Base-by-base conservation (phyloP, 2,113 vertebrate species). In the Alosa alosa region DNA sequence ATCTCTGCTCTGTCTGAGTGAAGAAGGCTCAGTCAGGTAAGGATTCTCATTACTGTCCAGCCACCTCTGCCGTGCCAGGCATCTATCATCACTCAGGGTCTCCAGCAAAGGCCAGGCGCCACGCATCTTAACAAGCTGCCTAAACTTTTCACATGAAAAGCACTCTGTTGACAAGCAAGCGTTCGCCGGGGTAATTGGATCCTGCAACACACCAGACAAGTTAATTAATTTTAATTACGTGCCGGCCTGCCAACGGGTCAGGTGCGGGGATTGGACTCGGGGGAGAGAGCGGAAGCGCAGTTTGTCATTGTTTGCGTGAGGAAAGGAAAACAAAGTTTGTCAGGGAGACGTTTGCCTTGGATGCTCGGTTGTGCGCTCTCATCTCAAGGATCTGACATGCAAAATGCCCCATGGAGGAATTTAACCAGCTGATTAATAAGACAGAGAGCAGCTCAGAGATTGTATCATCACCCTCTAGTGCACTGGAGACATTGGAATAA, bases 181-280 rank as follows among this genome's bases (percentile, higher is more conserved):
- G 39, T 92, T 86, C 84, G 84, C 89, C 84, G 84, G 86, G 91
- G 85, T 94, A 93, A 95, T 94, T 94, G 93, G 86, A 93, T 95
- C 93, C 91, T 90, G 90, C 88, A 88, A 84, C 90, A 89, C 72
- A 83, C 84, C 90, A 85, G 91, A 94, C 91, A 93, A 93, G 89
- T 93, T 94, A 92, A 95, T 94, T 94, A 88, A 94, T 95, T 95
- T 92, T 90, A 95, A 95, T 95, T 95, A 94, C 90, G 87, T 81
- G 82, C 88, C 25, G 83, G 86, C 86, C 85, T 91, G 57, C 36
- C 81, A 83, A 81, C 60, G 86, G 92, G 91, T 93, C 88, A 90
- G 81, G 88, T 84, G 88, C 90, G 88, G 88, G 83, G 50, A 55
- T 82, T 81, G 85, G 84, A 81, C 78, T 83, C 84, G 84, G 90